These are phyloP conservation scores for Chrysina gloriosa DNA, from an alignment of 2,888 invertebrate species.

Conservation along the genomic window DNA sequence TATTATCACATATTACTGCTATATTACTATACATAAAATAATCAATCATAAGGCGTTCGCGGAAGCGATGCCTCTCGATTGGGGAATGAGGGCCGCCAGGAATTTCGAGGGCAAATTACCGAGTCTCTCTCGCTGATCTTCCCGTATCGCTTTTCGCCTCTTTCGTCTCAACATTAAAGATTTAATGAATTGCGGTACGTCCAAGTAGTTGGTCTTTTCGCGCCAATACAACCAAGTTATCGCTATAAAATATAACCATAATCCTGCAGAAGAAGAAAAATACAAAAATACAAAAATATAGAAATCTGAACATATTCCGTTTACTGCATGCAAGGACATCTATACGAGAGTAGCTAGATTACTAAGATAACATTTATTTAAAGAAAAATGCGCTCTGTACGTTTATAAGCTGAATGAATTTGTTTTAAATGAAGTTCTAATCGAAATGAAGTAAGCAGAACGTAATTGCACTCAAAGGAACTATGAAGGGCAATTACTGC, in stretches of 20 bases:
- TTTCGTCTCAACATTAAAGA: constrained; percentile 5
- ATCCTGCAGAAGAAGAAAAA: constrained; percentile 22
- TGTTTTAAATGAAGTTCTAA: too few species aligned
- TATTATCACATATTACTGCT: too few species aligned
- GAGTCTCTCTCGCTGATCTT: constrained; percentile 36
- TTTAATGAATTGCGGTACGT: constrained; percentile 23
- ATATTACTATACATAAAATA: neutral
- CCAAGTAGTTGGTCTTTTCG: constrained; percentile 3
- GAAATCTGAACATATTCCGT: too few species aligned
- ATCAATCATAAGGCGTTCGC: constrained; percentile 24
- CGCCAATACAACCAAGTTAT: constrained; percentile 35
- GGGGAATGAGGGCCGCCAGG: constrained; percentile 8
- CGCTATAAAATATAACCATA: constrained; percentile 38
- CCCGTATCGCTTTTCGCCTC: constrained; percentile 27
- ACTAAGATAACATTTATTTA: too few species aligned
- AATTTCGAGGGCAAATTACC: constrained; percentile 31
- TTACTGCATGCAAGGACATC: too few species aligned
- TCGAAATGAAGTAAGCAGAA: too few species aligned
- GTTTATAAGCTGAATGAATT: too few species aligned
- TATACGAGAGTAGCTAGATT: too few species aligned
- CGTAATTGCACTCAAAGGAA: too few species aligned
- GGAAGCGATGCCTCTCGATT: constrained; percentile 2
- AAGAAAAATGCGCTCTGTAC: too few species aligned
- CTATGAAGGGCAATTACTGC: too few species aligned
- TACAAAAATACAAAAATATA: too few species aligned